Evolutionary conservation across 2,113 vertebrate species (phyloP).

Genomic region (Ranitomeya imitator): DNA sequence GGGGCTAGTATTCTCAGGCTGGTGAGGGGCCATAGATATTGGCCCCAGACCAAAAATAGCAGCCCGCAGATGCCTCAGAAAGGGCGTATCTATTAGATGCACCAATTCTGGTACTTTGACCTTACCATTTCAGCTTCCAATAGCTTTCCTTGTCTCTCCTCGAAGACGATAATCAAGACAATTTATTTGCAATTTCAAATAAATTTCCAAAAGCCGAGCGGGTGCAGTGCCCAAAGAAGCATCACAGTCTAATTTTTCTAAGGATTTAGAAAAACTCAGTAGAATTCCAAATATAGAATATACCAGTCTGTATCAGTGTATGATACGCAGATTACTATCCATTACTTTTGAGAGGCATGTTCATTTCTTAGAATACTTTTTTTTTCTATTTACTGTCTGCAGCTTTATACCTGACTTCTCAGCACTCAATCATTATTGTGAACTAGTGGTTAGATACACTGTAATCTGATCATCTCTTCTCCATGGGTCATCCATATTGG

Average conservation of each 20-base stretch:
- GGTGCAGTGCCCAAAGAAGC: background rate
- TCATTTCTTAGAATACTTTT: background rate
- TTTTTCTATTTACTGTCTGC: background rate
- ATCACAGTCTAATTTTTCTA: background rate
- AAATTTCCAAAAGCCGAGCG: background rate
- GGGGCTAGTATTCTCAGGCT: too few species aligned
- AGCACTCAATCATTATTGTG: background rate
- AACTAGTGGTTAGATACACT: slow-evolving; percentile 25
- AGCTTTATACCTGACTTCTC: background rate
- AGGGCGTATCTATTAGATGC: too few species aligned
- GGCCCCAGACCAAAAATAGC: too few species aligned
- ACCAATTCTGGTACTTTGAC: too few species aligned
- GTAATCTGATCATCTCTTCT: slow-evolving; percentile 38
- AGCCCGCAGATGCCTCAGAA: too few species aligned
- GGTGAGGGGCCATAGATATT: too few species aligned
- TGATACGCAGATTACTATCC: background rate
- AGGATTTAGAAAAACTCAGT: background rate
- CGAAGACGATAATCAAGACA: too few species aligned
- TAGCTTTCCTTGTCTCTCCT: too few species aligned
- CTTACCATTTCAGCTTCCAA: too few species aligned
- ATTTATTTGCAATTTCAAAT: background rate
- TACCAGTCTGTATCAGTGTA: background rate
- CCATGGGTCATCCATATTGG: slow-evolving; percentile 18
- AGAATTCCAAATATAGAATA: background rate
- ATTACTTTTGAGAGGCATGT: background rate